Percentiles rank a stretch among this genome's conserved stretches.
These are phyloP conservation scores for Abscondita cerata DNA, from an alignment of 2,888 invertebrate genomes.

Conservation along the genomic window DNA sequence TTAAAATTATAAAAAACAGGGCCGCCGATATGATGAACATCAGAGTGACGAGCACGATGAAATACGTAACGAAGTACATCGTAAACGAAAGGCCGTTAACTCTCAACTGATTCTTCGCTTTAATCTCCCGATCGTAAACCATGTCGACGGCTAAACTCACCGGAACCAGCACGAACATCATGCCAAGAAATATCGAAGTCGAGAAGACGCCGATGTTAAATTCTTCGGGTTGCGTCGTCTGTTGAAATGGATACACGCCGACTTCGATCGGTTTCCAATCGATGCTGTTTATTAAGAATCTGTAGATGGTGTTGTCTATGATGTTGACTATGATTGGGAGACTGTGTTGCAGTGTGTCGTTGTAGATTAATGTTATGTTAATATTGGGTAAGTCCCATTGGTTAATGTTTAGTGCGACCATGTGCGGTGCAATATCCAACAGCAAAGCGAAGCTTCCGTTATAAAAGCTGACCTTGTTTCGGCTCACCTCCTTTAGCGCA, in stretches of 20 bases:
- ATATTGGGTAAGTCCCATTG: conserved; percentile 63
- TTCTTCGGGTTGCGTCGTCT: conserved; percentile 75
- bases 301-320: conserved; percentile 71
- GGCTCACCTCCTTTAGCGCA: conserved; percentile 52
- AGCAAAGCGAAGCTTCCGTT: conserved; percentile 72
- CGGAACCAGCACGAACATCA: conserved; percentile 80
- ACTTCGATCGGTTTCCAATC: conserved; percentile 68
- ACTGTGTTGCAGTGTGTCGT: conserved; percentile 81
- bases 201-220: conserved; percentile 76
- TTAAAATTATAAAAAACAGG: conserved; percentile 68
- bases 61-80: conserved; percentile 78
- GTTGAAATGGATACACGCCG: conserved; percentile 73
- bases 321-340: conserved; percentile 78
- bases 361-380: conserved; percentile 71
- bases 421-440: conserved; percentile 67
- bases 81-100: conserved; percentile 80
- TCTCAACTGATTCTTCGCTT: conserved; percentile 81
- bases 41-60: conserved; percentile 73
- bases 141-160: conserved; percentile 80
- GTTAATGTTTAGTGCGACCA: conserved; percentile 71
- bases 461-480: conserved; percentile 61
- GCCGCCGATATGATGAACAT: conserved; percentile 73
- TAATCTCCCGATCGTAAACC: conserved; percentile 84
- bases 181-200: conserved; percentile 79
- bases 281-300: conserved; percentile 17